A percentile compares a stretch with the other conserved stretches of the same genome.
Evolutionary conservation across 2,797 vertebrate genomes (phyloP).

Genomic region (Antennarius maculatus): DNA sequence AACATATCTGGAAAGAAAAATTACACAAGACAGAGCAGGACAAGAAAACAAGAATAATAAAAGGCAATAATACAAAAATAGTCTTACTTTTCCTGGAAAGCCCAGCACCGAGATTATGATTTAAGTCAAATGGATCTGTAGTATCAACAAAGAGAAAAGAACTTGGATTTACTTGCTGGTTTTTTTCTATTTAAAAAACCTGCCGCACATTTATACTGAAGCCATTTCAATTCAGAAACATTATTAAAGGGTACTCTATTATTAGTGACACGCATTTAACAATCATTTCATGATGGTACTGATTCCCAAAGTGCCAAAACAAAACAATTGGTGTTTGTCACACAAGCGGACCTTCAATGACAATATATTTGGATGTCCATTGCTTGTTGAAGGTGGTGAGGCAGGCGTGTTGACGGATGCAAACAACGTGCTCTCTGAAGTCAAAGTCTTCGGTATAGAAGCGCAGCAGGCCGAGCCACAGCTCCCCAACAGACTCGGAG

Average conservation of each 20-base stretch:
- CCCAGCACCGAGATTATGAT: slow-evolving; percentile 95
- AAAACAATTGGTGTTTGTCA: background rate
- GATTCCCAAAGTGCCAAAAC: background rate
- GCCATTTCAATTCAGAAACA: background rate
- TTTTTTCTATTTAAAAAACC: no score
- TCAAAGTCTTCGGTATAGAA: slow-evolving; percentile 97
- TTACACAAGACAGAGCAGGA: background rate
- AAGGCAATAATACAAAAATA: background rate
- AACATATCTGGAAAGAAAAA: background rate
- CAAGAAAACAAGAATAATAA: background rate
- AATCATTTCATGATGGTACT: background rate
- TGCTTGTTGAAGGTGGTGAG: slow-evolving; percentile 98
- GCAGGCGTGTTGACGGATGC: slow-evolving; percentile 86
- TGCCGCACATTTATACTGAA: background rate
- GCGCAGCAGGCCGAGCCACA: slow-evolving; percentile 94
- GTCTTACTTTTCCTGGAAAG: slow-evolving; percentile 94
- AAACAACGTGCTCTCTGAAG: slow-evolving; percentile 95
- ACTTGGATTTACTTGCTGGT: background rate
- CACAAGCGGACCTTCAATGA: slow-evolving; percentile 89
- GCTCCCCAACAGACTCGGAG: slow-evolving; percentile 88
- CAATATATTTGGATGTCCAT: slow-evolving; percentile 97
- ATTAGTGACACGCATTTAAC: background rate
- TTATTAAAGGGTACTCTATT: background rate
- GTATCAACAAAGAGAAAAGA: slow-evolving; percentile 11
- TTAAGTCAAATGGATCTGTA: slow-evolving; percentile 95